Percentiles rank a stretch among this genome's conserved stretches.
These are phyloP conservation scores for Neria commutata DNA, from an alignment of 2,888 invertebrate genomes.

Conservation along the genomic window DNA sequence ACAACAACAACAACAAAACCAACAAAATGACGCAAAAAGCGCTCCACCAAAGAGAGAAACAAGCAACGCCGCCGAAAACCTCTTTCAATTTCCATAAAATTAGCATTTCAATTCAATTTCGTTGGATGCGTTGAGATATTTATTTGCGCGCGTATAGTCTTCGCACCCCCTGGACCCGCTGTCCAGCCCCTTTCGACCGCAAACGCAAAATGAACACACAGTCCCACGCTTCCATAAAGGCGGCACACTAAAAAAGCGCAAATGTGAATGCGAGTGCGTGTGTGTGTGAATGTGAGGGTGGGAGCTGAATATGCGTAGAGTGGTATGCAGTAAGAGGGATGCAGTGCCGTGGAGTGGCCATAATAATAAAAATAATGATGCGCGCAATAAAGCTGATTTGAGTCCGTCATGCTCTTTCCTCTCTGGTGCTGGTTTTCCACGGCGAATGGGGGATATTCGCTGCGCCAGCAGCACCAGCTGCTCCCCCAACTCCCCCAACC, in stretches of 20 bases:
- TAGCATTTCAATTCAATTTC: slow-evolving; percentile 59
- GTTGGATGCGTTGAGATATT: background rate
- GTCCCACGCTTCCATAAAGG: too few species aligned
- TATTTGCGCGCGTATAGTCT: background rate
- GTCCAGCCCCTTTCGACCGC: too few species aligned
- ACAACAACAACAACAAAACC: slow-evolving; percentile 7
- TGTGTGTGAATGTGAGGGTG: background rate
- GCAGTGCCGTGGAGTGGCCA: too few species aligned
- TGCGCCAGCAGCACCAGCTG: background rate
- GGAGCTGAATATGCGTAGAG: slow-evolving; percentile 28
- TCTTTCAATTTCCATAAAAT: slow-evolving; percentile 59
- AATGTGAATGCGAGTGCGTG: background rate
- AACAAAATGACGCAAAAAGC: slow-evolving; percentile 32
- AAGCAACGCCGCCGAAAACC: slow-evolving; percentile 34
- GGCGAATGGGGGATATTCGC: slow-evolving; percentile 15
- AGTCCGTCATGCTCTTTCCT: slow-evolving; percentile 36
- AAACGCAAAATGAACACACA: background rate
- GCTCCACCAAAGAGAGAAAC: slow-evolving; percentile 40
- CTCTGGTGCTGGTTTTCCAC: background rate
- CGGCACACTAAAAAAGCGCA: too few species aligned
- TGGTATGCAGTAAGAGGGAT: slow-evolving; percentile 41
- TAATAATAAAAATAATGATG: slow-evolving; percentile 61
- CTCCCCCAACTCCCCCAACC: background rate
- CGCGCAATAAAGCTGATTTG: slow-evolving; percentile 60
- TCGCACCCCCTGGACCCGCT: too few species aligned